Evolutionary conservation across 2,113 vertebrate genomes (phyloP).

Genomic region (Entomyzon cyanotis): DNA sequence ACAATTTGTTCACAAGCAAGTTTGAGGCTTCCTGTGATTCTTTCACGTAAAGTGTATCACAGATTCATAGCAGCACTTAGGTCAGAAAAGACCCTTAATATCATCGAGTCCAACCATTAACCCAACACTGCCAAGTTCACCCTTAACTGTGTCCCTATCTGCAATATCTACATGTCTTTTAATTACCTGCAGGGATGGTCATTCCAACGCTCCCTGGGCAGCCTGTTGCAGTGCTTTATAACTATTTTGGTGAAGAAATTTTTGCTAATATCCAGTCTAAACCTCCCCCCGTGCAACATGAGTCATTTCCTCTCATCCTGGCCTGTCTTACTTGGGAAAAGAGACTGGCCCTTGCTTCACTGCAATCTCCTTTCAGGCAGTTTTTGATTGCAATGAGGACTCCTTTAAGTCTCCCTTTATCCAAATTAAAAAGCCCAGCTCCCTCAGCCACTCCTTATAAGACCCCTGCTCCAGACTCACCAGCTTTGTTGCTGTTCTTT

Average conservation of each 20-base stretch:
- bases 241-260: not conserved
- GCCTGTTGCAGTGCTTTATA: not conserved
- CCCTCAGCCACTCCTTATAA: not conserved
- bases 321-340: not conserved
- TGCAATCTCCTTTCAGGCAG: not conserved
- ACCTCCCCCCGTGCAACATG: not conserved
- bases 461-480: not conserved
- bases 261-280: not conserved
- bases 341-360: fast-evolving
- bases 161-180: not conserved
- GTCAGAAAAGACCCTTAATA: not conserved
- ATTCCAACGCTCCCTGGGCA: not conserved
- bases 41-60: not conserved
- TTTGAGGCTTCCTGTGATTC: not conserved
- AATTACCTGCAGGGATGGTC: not conserved
- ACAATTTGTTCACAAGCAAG: fast-evolving
- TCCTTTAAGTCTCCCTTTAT: not conserved
- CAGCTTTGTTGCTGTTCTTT: not conserved
- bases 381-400: not conserved
- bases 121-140: not conserved
- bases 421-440: not conserved
- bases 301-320: not conserved
- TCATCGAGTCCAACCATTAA: not conserved
- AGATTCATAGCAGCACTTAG: not conserved
- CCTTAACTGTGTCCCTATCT: too few species aligned